Base-by-base conservation (phyloP, 2,888 invertebrate genomes). In the Escarpia spicata region DNA sequence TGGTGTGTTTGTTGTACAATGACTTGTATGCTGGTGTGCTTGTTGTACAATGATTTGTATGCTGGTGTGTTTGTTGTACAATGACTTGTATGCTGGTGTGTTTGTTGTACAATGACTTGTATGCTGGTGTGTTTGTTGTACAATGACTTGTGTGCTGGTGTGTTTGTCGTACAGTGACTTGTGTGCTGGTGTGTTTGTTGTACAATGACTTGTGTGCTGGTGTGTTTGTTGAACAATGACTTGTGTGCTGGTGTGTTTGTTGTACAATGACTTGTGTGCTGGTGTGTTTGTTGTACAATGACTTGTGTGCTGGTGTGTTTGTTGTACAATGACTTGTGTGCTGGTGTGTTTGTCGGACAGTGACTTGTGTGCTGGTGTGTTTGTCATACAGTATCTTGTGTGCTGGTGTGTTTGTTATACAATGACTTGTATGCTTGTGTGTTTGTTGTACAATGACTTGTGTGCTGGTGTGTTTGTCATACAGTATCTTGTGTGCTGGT, bases 291-390 rank as follows among this genome's bases (percentile, higher is more conserved):
- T 95, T 95, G 92, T 94, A 37, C 37, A 37, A 1, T 98, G 95
- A 99, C 99, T 96, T 97, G 99, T 0, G 97, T 99, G 44, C 98
- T 98, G 97, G 97, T 99, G 93, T 99, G 99, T 96, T 96, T 95
- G 44, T 95, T 95, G 92, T 94, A 37, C 37, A 37, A 1, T 98
- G 95, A 99, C 99, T 96, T 97, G 99, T 0, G 97, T 99, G 44
- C 98, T 98, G 97, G 97, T 99, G 93, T 99, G 99, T 96, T 96
- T 95, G 44, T 95, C 95, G 92, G 94, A 37, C 37, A 37, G 37
- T 98, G 95, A 99, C 99, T 96, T 97, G 99, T 0, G 97, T 99
- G 44, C 98, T 98, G 97, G 97, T 99, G 93, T 99, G 99, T 96
- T 96, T 95, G 44, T 95, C 37, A 1, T 0, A 37, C 37, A 37